Conservation (phyloP, 2,797 vertebrate genomes). For the Poeciliopsis gracilis region DNA sequence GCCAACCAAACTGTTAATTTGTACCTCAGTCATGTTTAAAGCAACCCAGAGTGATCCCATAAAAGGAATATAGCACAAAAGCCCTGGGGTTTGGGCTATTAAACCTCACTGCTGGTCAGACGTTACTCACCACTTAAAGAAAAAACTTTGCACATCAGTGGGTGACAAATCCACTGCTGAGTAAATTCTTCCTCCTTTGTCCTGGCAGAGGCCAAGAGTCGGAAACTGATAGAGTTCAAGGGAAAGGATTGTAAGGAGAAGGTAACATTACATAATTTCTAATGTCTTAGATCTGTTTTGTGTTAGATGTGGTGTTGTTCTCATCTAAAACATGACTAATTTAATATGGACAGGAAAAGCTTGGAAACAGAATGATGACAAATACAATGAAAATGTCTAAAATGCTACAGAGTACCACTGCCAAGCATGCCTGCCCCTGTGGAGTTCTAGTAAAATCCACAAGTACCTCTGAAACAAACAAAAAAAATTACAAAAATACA, state of each 20-base stretch:
- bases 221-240: conserved; percentile 30
- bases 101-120: conserved; percentile 64
- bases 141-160: conserved; percentile 64
- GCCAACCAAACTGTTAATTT: conserved; percentile 52
- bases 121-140: conserved; percentile 71
- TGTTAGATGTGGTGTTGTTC: conserved; percentile 60
- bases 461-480: conserved; percentile 32
- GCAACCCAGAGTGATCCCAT: conserved; percentile 65
- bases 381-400: conserved; percentile 71
- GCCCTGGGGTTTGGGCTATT: conserved; percentile 63
- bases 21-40: conserved; percentile 67
- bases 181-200: conserved; percentile 64
- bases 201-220: conserved; percentile 41
- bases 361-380: conserved; percentile 67
- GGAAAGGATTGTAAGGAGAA: conserved; percentile 44
- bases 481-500: not conserved
- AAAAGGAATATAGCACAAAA: conserved; percentile 70
- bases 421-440: conserved; percentile 44
- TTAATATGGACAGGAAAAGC: conserved; percentile 62
- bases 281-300: conserved; percentile 42
- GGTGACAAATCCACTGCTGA: conserved; percentile 61
- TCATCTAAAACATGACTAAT: conserved; percentile 69
- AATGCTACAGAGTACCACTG: conserved; percentile 60
- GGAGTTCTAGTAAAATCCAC: conserved; percentile 36
- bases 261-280: conserved; percentile 36